phyloP scores from a whole-genome alignment of 2,113 vertebrate species.

The Eidolon helvum region DNA sequence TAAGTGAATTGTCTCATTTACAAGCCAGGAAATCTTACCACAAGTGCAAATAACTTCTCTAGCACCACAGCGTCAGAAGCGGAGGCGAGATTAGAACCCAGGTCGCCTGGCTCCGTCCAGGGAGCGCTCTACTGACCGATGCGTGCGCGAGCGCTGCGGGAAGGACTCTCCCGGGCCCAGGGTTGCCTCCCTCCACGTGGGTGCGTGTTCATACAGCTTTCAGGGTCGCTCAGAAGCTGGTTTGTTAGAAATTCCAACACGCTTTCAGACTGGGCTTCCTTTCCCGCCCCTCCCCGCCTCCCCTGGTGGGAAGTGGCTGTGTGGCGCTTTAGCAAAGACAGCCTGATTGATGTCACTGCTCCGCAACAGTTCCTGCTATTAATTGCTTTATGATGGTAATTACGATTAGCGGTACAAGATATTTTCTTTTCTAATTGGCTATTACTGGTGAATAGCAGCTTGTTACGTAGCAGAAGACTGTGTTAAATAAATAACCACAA shows the following conservation, averaged over 20 bases:
- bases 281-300: background rate
- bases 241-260: background rate
- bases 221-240: background rate
- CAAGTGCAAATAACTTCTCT: background rate
- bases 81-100: background rate
- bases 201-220: background rate
- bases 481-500: conserved; percentile 66
- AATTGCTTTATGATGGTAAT: conserved; percentile 73
- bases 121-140: background rate
- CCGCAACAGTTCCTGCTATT: conserved; percentile 44
- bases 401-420: conserved; percentile 47
- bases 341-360: conserved; percentile 41
- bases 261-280: background rate
- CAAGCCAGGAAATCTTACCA: background rate
- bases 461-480: conserved; percentile 68
- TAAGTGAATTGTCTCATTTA: background rate
- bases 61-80: background rate
- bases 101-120: background rate
- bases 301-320: conserved; percentile 7
- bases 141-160: background rate
- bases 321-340: conserved; percentile 20
- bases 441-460: conserved; percentile 66
- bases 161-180: background rate
- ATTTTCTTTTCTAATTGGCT: conserved; percentile 72
- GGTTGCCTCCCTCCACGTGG: background rate